phyloP scores from a whole-genome alignment of 2,113 vertebrate species.

The Megaleporinus macrocephalus region DNA sequence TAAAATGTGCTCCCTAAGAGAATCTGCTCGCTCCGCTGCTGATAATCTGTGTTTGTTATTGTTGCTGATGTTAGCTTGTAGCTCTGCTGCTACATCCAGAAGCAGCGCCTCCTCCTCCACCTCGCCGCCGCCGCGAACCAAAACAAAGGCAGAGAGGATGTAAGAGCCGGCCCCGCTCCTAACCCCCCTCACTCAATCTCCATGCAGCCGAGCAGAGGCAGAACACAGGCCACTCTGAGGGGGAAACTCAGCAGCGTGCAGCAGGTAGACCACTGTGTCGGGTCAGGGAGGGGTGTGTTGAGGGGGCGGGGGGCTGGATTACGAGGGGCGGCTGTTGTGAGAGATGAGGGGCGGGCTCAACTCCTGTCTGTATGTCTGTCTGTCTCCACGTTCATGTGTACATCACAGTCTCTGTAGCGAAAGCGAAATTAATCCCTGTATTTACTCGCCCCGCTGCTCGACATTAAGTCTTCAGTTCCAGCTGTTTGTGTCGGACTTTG shows the following conservation, averaged over 20 bases:
- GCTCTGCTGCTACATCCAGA: background rate
- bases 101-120: background rate
- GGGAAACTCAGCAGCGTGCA: constrained; percentile 56
- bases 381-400: background rate
- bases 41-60: background rate
- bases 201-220: background rate
- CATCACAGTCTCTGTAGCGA: background rate
- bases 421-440: background rate
- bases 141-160: background rate
- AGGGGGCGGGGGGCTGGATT: background rate
- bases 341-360: background rate
- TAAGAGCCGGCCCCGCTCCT: no score
- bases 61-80: background rate
- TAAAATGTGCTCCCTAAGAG: background rate
- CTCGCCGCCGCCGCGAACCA: background rate
- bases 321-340: background rate
- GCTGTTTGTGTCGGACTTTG: background rate
- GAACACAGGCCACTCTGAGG: background rate
- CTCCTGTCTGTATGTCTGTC: no score
- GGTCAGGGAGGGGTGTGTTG: no score
- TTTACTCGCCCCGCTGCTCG: background rate
- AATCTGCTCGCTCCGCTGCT: background rate
- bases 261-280: constrained; percentile 65
- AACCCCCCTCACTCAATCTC: no score
- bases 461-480: background rate